Percentiles rank a stretch among this genome's conserved stretches.
Conservation (phyloP, 2,797 vertebrate genomes). For the Megaceryle alcyon region DNA sequence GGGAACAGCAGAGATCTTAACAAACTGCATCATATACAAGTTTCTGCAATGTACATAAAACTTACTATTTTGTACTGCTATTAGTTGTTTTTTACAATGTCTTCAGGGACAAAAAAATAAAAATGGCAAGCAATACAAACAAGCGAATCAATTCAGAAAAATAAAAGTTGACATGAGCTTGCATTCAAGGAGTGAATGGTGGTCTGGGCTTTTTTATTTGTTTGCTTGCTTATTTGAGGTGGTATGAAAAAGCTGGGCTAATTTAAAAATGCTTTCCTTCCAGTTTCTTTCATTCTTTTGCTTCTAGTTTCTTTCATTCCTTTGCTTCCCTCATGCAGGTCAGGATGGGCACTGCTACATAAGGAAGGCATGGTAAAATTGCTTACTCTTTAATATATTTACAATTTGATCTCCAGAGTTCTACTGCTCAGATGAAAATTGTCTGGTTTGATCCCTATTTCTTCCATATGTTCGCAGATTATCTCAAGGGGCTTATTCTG, state of each 20-base stretch:
- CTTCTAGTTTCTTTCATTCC: neutral
- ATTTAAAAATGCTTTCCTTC: neutral
- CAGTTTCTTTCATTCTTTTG: neutral
- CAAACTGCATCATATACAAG: constrained; percentile 29
- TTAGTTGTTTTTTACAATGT: constrained; percentile 49
- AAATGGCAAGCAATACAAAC: constrained; percentile 30
- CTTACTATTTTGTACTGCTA: constrained; percentile 9
- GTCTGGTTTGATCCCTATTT: neutral
- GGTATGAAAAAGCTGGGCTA: neutral
- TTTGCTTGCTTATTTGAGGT: neutral
- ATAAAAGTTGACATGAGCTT: constrained; percentile 50
- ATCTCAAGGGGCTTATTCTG: neutral
- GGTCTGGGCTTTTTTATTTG: neutral
- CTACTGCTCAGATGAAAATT: neutral
- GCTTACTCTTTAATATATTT: neutral
- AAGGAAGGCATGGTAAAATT: neutral
- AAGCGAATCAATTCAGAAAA: constrained; percentile 54
- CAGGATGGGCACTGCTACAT: neutral
- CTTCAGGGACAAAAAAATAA: constrained; percentile 33
- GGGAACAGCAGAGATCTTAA: constrained; percentile 8
- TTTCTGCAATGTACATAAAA: constrained; percentile 59
- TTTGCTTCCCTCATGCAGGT: neutral
- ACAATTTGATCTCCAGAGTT: neutral
- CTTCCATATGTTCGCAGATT: neutral
- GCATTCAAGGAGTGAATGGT: neutral